Base-by-base conservation (phyloP, 2,797 vertebrate genomes). In the Sebastes miniatus region DNA sequence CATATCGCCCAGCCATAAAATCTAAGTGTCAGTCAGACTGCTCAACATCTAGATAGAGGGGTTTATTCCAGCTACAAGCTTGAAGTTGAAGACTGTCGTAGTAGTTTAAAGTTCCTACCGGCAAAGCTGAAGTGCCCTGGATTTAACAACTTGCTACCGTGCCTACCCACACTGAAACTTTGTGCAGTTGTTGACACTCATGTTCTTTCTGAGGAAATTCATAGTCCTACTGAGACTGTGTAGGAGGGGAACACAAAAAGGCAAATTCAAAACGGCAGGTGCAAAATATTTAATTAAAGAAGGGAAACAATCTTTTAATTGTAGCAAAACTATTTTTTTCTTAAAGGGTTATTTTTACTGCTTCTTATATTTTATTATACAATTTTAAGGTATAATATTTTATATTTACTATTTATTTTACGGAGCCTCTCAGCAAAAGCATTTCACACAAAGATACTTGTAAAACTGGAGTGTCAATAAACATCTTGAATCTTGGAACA, bases 211-310 rank as follows among this genome's bases (percentile, higher is more conserved):
- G 56, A 66, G 61, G 62, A 86, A 81, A 79, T 20, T n/a, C 69
- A 31, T 2, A 43, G 66, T 81, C 66, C 5, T 83, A 4, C n/a
- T 32, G 22, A 71, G 56, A 24, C 29, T 77, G 77, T 73, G 88
- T 86, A 65, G 84, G 83, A 81, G 79, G 67, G 22, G 22, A 73
- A 39, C 29, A 71, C 16, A 50, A 65, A 70, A 63, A 69, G 32
- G 29, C 31, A 67, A 50, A 73, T 72, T 69, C 16, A 77, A 57
- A 74, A 25, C 22, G 8, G 18, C 73, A 73, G 57, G 79, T 76
- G 69, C 9, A 36, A 56, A 62, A 50, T 71, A 6, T 57, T 65
- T 69, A 27, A 54, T 12, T 32, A 24, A 13, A 69, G 4, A 22
- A 70, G 77, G 39, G 9, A 73, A 56, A 62, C 47, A 31, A 12